phyloP scores from a whole-genome alignment of 2,888 invertebrate species.

The Anoplius nigerrimus region DNA sequence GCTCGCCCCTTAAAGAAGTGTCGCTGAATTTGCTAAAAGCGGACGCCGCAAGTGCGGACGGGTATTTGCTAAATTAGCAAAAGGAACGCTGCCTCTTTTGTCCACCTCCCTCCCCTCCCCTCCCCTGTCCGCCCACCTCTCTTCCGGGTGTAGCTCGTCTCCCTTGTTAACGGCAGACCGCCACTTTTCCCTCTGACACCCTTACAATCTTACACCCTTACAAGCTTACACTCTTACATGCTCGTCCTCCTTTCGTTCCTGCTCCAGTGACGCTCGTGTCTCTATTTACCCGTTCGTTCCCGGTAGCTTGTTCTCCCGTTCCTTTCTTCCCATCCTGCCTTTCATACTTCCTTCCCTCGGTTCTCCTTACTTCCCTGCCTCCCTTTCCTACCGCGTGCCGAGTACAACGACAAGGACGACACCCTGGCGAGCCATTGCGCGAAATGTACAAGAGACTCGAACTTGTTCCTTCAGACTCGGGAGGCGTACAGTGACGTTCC shows the following conservation, averaged over 20 bases:
- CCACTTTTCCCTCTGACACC: slow-evolving; percentile 21
- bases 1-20: background rate
- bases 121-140: background rate
- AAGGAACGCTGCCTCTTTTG: slow-evolving; percentile 22
- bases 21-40: slow-evolving; percentile 32
- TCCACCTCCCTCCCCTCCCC: background rate
- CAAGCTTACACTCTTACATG: slow-evolving; percentile 1
- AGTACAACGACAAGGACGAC: slow-evolving; percentile 32
- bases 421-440: slow-evolving; percentile 41
- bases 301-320: background rate
- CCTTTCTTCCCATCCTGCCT: background rate
- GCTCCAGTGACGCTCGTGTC: background rate
- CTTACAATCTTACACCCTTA: slow-evolving; percentile 25
- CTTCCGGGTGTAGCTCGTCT: slow-evolving; percentile 8
- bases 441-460: slow-evolving; percentile 17
- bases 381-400: slow-evolving; percentile 9
- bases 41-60: slow-evolving; percentile 24
- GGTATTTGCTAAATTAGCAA: slow-evolving; percentile 51
- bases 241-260: background rate
- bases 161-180: slow-evolving; percentile 5
- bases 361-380: slow-evolving; percentile 15
- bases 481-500: slow-evolving; percentile 22
- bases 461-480: slow-evolving; percentile 27
- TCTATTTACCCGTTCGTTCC: background rate
- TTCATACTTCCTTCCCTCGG: slow-evolving; percentile 8